phyloP scores from a whole-genome alignment of 1,140 invertebrate genomes.

The Meloidogyne chitwoodi region DNA sequence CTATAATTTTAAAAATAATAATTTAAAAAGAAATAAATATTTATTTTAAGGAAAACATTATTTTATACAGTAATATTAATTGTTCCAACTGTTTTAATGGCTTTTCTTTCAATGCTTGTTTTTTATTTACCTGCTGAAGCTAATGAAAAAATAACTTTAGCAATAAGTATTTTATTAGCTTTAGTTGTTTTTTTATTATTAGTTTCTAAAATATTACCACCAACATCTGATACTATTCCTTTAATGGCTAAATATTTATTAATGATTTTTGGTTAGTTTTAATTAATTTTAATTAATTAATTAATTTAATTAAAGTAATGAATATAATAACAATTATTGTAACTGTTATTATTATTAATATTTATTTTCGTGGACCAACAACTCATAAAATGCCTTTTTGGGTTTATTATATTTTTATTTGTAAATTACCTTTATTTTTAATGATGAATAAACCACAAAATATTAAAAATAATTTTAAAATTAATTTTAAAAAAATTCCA shows the following conservation, averaged over 20 bases:
- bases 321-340: constrained; percentile 97
- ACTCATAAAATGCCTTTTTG: constrained; percentile 85
- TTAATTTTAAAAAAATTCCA: neutral
- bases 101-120: constrained; percentile 71
- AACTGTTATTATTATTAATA: constrained; percentile 97
- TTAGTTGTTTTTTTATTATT: constrained; percentile 96
- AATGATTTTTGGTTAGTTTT: constrained; percentile 85
- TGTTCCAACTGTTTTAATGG: constrained; percentile 45
- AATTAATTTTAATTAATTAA: neutral
- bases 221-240: constrained; percentile 87
- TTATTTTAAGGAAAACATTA: constrained; percentile 63
- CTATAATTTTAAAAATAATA: too few relatives aligned
- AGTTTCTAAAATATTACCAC: constrained; percentile 96
- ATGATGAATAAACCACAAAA: neutral
- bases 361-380: constrained; percentile 90
- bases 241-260: constrained; percentile 96
- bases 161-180: constrained; percentile 76
- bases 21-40: constrained; percentile 49
- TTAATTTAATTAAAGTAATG: constrained; percentile 63
- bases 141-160: constrained; percentile 65
- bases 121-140: constrained; percentile 89
- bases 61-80: constrained; percentile 45
- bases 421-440: neutral
- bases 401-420: constrained; percentile 78
- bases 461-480: neutral